phyloP scores from a whole-genome alignment of 2,888 invertebrate species.

The Macrosoma leucophasiata region DNA sequence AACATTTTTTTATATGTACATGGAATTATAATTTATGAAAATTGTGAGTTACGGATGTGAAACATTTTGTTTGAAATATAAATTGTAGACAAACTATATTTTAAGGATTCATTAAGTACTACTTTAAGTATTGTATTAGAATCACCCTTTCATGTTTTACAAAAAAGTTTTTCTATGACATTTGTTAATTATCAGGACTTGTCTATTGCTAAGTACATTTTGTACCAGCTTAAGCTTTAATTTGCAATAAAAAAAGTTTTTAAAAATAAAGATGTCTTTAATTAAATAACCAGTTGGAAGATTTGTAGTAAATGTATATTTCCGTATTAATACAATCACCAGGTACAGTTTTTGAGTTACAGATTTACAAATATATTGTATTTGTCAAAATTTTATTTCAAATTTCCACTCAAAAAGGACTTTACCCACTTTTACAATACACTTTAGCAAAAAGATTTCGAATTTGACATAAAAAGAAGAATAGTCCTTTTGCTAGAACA shows the following conservation, averaged over 20 bases:
- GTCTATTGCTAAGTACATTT: slow-evolving; percentile 35
- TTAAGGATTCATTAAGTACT: slow-evolving; percentile 17
- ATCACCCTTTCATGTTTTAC: slow-evolving; percentile 29
- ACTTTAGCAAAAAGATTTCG: slow-evolving; percentile 44
- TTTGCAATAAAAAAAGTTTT: slow-evolving; percentile 57
- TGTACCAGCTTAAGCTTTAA: slow-evolving; percentile 49
- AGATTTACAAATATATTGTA: slow-evolving; percentile 60
- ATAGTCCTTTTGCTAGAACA: slow-evolving; percentile 43
- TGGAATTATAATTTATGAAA: too few species aligned
- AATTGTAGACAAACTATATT: too few species aligned
- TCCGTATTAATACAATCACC: slow-evolving; percentile 71
- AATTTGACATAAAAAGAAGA: slow-evolving; percentile 38
- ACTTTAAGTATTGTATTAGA: slow-evolving; percentile 21
- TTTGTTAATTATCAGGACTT: slow-evolving; percentile 33
- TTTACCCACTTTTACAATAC: slow-evolving; percentile 38
- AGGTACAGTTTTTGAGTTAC: slow-evolving; percentile 72
- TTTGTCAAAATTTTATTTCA: slow-evolving; percentile 51
- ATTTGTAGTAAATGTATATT: slow-evolving; percentile 75
- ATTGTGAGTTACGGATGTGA: slow-evolving; percentile 51
- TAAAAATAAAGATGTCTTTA: slow-evolving; percentile 26
- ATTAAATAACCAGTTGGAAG: slow-evolving; percentile 55
- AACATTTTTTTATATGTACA: too few species aligned
- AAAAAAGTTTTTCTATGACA: slow-evolving; percentile 31
- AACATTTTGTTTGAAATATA: slow-evolving; percentile 60
- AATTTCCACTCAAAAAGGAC: slow-evolving; percentile 47